Evolutionary conservation across 2,888 invertebrate species (phyloP), one percentile per base, ranked within the genome.

Genomic region (Cynaeus angustus): DNA sequence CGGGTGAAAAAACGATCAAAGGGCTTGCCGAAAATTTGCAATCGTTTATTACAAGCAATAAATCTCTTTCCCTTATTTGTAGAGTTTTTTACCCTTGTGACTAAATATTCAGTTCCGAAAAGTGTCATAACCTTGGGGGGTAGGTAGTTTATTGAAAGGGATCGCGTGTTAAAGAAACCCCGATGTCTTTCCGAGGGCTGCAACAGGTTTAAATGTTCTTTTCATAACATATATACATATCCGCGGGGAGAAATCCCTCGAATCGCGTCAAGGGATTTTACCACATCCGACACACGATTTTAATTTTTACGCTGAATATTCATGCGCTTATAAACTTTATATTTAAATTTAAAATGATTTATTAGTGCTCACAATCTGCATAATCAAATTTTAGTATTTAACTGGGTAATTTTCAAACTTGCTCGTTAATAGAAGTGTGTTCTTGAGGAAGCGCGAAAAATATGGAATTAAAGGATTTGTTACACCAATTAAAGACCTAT

Each of bases 191-290:
- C 74, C 73, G 75, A 77, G 74, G 75, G 73, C 75, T 72, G 81
- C 82, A 83, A 83, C 83, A 83, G 83, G 83, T 83, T 83, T 80
- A 83, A 83, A 82, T 82, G 82, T 76, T 79, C 79, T 82, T 82
- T 82, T 83, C 80, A 82, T 82, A 81, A 78, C 77, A 71, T 77
- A 78, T 77, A 79, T 77, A 77, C 79, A 76, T 80, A 75, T 71
- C 74, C 72, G 66, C 70, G 68, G 70, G 74, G 75, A 72, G 37
- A 41, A 52, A 33, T 53, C 65, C 55, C 53, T 33, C 41, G 12
- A 26, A 50, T 41, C 68, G 67, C 68, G 71, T 72, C 68, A 66
- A 43, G 69, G 69, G 68, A 58, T 53, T 73, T 21, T 33, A 12
- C 30, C 21, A 41, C 43, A 58, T 12, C 43, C n/a, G 30, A 6